Base-by-base conservation (phyloP, 1,140 invertebrate species). In the Eurytemora carolleeae region DNA sequence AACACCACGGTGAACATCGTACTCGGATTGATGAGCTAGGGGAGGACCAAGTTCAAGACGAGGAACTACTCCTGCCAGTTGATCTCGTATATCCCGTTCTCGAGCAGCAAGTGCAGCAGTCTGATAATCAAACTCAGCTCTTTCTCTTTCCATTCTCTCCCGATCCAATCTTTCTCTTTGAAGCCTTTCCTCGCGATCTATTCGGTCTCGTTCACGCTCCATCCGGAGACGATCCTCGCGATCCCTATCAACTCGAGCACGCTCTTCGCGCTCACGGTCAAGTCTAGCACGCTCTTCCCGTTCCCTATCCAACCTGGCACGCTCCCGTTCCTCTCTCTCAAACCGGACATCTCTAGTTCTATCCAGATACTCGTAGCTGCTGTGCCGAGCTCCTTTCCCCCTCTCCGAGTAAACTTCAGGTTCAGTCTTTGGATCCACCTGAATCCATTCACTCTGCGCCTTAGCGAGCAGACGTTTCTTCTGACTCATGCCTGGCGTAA, bases 401-500 rank as follows among this genome's bases (percentile, higher is more conserved):
- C 64, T 53, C 31, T 19, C 54, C 53, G 26, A 31, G 64, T 44
- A 44, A 7, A 44, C 7, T 7, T 12, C 7, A 7, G n/a, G n/a
- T 44, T 7, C 7, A n/a, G 31, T 44, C 7, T 44, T 44, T 44
- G 31, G 7, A 7, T 44, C n/a, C 31, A 44, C 31, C 64, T 17
- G 68, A 72, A 79, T 80, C 67, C 83, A 86, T 69, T 89, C 86
- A 22, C 82, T 85, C 70, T 90, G 87, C 16, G 85, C 85, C 72
- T 84, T 84, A n/a, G 86, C 85, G 66, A 91, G 70, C 53, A 91
- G 74, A 52, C 87, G 79, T 71, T 90, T 92, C 76, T 90, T 90
- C 71, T 86, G 84, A 15, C 86, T 84, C 66, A 65, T 17, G 31
- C 31, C 31, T 12, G 31, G 31, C 7, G 31, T 44, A 63, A 64